Conservation (phyloP, 2,888 invertebrate genomes). For the Ichneumon xanthorius region DNA sequence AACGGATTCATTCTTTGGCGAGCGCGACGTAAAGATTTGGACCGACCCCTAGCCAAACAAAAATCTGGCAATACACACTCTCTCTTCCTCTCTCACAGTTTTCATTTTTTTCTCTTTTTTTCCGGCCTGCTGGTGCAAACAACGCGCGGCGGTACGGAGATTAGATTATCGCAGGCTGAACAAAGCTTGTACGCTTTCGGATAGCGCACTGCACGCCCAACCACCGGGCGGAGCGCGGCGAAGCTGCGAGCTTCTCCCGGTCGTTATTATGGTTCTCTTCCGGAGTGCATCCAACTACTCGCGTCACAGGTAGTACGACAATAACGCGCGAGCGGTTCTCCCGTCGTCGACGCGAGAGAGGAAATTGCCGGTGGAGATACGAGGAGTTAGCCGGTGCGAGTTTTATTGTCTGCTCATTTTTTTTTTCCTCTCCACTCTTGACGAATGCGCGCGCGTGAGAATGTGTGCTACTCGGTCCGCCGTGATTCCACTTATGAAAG, state of each 20-base stretch:
- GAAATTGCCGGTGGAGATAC: constrained; percentile 62
- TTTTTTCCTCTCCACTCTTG: constrained; percentile 33
- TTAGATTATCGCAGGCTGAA: constrained; percentile 58
- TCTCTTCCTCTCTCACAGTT: constrained; percentile 39
- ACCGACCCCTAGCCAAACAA: constrained; percentile 1
- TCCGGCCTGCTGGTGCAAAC: constrained; percentile 53
- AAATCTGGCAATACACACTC: constrained; percentile 47
- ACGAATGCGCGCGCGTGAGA: constrained; percentile 4
- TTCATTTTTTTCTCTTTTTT: constrained; percentile 22
- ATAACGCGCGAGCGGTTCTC: constrained; percentile 39
- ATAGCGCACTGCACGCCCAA: background rate
- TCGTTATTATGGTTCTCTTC: constrained; percentile 62
- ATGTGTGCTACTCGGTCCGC: constrained; percentile 6
- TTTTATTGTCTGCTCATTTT: constrained; percentile 74
- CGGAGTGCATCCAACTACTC: constrained; percentile 46
- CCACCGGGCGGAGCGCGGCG: background rate
- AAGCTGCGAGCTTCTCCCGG: constrained; percentile 38
- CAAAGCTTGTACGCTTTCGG: constrained; percentile 34
- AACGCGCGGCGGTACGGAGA: constrained; percentile 37
- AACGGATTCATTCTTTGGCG: constrained; percentile 52
- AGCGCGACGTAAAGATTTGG: background rate
- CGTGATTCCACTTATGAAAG: constrained; percentile 74
- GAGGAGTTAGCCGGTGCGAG: constrained; percentile 56
- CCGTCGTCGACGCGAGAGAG: constrained; percentile 49
- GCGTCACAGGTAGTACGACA: constrained; percentile 63